Evolutionary conservation across 2,113 vertebrate genomes (phyloP), one percentile per base, ranked within the genome.

Genomic region (Symphodus melops): DNA sequence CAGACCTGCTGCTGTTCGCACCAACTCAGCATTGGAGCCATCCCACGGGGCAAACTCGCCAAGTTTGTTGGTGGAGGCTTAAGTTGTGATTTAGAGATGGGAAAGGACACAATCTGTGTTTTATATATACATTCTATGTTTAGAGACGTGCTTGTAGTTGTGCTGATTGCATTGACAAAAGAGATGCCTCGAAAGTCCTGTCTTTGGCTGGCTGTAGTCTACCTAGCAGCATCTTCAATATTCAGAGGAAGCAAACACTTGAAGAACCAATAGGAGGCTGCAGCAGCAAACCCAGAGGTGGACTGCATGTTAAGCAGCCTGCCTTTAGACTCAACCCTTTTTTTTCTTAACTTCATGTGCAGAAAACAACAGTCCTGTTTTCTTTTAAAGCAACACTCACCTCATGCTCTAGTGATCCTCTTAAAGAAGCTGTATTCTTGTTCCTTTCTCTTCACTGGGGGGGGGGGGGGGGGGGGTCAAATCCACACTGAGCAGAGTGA

Each of bases 271-370:
- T 69, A 51, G 44, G 68, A 81, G 53, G 59, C 75, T 65, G 68
- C 60, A 52, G 77, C 52, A 42, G 17, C 56, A 58, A 57, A 36
- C 56, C 39, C 11, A 28, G 28, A 63, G 75, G 59, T 61, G 39
- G 54, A 52, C 60, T 79, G 74, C 68, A 84, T 84, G 54, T 73
- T 82, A 87, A 87, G 7, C 63, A 75, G 77, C 37, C 51, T 66
- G 52, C 19, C 19, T 36, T 16, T 2, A 1, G 42, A 33, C 5
- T 1, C 28, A 33, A 33, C 0, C 25, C 19, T 74, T 37, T 62
- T 36, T 66, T 49, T 52, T 14, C 14, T 17, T 48, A 48, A 16
- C 46, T 48, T 48, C 17, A 48, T 41, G 46, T 52, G 9, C 39
- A 16, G 5, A 7, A 48, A 37, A 17, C 37, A 44, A 55, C n/a